Conservation (phyloP, 2,888 invertebrate genomes). For the Pegoplata infirma region DNA sequence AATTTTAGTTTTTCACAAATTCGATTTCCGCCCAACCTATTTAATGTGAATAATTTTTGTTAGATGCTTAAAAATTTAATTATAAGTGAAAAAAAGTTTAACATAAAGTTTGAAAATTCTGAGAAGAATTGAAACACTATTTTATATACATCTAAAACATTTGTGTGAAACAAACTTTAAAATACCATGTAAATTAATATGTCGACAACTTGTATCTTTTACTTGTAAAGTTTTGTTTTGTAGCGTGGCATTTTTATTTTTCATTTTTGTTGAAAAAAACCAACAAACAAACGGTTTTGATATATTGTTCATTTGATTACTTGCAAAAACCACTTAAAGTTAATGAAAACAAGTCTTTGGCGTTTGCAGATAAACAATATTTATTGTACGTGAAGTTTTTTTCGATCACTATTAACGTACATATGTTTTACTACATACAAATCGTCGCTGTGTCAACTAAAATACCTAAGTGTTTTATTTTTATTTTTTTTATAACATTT, state of each 20-base stretch:
- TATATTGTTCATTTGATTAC: slow-evolving; percentile 62
- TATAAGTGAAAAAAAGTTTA: too few relatives aligned
- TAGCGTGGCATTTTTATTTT: background rate
- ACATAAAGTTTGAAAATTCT: too few relatives aligned
- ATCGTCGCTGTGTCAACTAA: too few relatives aligned
- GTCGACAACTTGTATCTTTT: slow-evolving; percentile 28
- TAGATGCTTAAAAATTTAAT: too few relatives aligned
- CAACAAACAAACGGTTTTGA: slow-evolving; percentile 56
- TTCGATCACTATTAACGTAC: too few relatives aligned
- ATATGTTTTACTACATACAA: background rate
- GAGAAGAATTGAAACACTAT: slow-evolving; percentile 8
- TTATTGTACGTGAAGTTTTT: slow-evolving; percentile 33
- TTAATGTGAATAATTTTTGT: too few relatives aligned
- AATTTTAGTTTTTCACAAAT: too few relatives aligned
- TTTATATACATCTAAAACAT: background rate
- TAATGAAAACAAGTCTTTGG: slow-evolving; percentile 62
- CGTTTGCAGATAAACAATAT: slow-evolving; percentile 59
- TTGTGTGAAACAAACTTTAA: slow-evolving; percentile 42
- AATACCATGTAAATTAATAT: slow-evolving; percentile 56
- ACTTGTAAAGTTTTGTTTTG: slow-evolving; percentile 1
- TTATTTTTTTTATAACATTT: too few relatives aligned
- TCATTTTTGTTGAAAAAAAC: slow-evolving; percentile 9
- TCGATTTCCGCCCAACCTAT: too few relatives aligned
- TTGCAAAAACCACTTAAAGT: slow-evolving; percentile 61
- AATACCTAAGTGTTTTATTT: too few relatives aligned